Evolutionary conservation across 2,888 invertebrate species (phyloP).

Genomic region (Cactoblastis cactorum): DNA sequence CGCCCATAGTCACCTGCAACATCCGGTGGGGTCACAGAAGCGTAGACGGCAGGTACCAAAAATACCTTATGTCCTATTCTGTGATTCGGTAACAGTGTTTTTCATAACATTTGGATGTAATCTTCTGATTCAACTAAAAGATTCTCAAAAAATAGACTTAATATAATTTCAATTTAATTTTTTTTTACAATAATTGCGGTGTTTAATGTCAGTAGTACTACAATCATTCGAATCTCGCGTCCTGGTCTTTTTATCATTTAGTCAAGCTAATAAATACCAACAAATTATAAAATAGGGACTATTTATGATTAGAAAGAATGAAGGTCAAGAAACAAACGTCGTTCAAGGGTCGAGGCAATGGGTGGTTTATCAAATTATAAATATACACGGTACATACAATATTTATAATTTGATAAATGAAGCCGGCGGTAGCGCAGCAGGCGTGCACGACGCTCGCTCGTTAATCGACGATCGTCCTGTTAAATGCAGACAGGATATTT

Average conservation of each 20-base stretch:
- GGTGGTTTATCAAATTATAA: slow-evolving; percentile 40
- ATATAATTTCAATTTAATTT: background rate
- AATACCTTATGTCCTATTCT: no score
- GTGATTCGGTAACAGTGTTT: no score
- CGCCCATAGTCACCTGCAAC: no score
- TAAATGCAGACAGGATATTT: slow-evolving; percentile 10
- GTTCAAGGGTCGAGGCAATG: slow-evolving; percentile 39
- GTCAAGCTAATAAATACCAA: background rate
- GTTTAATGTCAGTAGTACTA: no score
- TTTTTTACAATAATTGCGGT: no score
- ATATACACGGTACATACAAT: no score
- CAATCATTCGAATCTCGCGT: background rate
- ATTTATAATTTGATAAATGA: slow-evolving; percentile 69
- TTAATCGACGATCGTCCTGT: slow-evolving; percentile 28
- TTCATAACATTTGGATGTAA: no score
- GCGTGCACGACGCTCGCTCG: slow-evolving; percentile 41
- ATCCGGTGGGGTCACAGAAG: no score
- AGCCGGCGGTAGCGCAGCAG: slow-evolving; percentile 56
- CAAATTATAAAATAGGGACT: slow-evolving; percentile 5
- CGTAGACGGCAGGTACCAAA: no score
- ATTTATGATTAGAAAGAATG: slow-evolving; percentile 5
- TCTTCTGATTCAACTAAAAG: background rate
- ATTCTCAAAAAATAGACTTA: no score
- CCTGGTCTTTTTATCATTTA: background rate
- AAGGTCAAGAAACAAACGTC: slow-evolving; percentile 16